These are phyloP conservation scores for Cynaeus angustus DNA, from an alignment of 2,888 invertebrate genomes.

Conservation along the genomic window DNA sequence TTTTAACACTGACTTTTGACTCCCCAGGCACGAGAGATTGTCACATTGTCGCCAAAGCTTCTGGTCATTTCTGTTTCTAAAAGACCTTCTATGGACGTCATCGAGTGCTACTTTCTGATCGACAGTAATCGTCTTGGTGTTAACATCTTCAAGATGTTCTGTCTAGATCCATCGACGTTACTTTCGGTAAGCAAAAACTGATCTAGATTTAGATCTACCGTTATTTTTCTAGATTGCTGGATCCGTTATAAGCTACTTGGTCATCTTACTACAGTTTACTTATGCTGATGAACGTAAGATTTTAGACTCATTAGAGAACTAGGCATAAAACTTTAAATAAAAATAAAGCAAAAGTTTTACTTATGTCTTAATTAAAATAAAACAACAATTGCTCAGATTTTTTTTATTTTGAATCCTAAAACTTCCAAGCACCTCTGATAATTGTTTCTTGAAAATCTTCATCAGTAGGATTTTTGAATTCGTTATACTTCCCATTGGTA, in stretches of 20 bases:
- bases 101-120: slow-evolving; percentile 2
- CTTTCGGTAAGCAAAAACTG: slow-evolving; percentile 12
- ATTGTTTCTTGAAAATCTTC: no score
- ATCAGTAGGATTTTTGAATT: no score
- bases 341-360: no score
- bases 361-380: no score
- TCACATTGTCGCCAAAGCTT: background rate
- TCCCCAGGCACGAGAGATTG: slow-evolving; percentile 4
- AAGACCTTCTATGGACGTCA: background rate
- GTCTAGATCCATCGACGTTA: background rate
- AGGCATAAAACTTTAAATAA: no score
- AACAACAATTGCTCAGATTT: no score
- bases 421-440: no score
- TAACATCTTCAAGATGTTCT: background rate
- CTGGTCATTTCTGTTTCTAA: background rate
- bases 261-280: background rate
- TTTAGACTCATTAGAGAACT: no score
- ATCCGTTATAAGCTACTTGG: background rate
- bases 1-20: no score
- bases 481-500: background rate
- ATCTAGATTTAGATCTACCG: background rate
- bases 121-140: background rate
- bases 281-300: no score
- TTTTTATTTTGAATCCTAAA: no score
- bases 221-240: background rate